Base-by-base conservation (phyloP, 2,113 vertebrate genomes). In the Xenopus laevis region DNA sequence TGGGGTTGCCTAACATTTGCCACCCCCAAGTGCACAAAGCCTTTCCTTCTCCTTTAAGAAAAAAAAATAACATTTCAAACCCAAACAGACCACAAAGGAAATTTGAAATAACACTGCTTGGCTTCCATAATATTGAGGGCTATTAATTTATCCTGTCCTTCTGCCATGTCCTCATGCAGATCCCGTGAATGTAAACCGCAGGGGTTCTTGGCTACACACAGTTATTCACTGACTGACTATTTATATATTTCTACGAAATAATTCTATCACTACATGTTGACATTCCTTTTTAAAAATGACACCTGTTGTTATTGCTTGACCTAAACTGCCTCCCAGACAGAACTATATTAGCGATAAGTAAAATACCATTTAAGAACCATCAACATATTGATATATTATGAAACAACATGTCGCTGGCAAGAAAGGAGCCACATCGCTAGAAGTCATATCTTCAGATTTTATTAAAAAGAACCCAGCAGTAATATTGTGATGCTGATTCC, bases 221-320 rank as follows among this genome's bases (percentile, higher is more conserved):
- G 10, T 17, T 10, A 10, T 18, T 20, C 17, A 10, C 23, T 27
- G 23, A 27, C 59, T 62, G 17, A 33, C 62, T n/a, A 44, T 27
- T 44, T 10, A 64, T 40, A 13, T 20, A 13, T 64, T 46, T 10
- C 63, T 40, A 46, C n/a, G 8, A 13, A 45, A 46, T 65, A 65
- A 33, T 46, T 65, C 33, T 17, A n/a, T 46, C 20, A n/a, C 33
- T 45, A 17, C 44, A 12, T 65, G 68, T 76, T 61, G 52, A 65
- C 52, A 30, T 68, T 69, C 44, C 73, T 27, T 69, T 68, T 62
- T 76, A 68, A 76, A 74, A 62, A 46, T 69, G 73, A 68, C 73
- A 69, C 21, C 27, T 55, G 46, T 58, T 63, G 73, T 76, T 76
- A 76, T 76, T 76, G 61, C 58, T 76, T 69, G 73, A 76, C 73